phyloP scores from a whole-genome alignment of 1,140 invertebrate genomes.

The Holotrichia oblita region DNA sequence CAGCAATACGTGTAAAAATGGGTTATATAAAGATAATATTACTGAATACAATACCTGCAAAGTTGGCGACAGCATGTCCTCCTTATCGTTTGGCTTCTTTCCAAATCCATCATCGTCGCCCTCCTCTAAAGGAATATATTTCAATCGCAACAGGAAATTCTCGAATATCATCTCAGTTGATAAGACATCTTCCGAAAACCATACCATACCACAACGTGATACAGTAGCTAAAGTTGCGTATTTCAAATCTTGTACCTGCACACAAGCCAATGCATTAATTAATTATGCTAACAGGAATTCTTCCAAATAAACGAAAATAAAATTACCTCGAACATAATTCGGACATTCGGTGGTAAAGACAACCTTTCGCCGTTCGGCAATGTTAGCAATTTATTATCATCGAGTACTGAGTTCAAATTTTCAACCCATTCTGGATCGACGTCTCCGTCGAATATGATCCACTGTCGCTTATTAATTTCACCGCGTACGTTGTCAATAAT shows the following conservation, averaged over 20 bases:
- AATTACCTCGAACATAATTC: conserved; percentile 97
- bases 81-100: conserved; percentile 67
- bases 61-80: conserved; percentile 84
- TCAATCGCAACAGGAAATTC: conserved; percentile 88
- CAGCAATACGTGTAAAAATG: conserved; percentile 25
- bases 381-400: conserved; percentile 98
- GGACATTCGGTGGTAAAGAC: conserved; percentile 96
- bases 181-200: conserved; percentile 98
- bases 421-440: conserved; percentile 99
- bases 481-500: conserved; percentile 99
- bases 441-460: conserved; percentile 99
- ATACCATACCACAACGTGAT: conserved; percentile 99
- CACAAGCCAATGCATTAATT: background rate
- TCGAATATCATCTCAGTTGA: conserved; percentile 99
- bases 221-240: conserved; percentile 99
- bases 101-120: conserved; percentile 80
- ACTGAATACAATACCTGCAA: conserved; percentile 67
- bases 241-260: conserved; percentile 93
- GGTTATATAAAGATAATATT: no score
- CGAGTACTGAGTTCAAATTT: conserved; percentile 97
- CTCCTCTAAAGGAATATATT: conserved; percentile 92
- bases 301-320: background rate
- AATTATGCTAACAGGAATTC: background rate
- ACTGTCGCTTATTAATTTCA: conserved; percentile 98
- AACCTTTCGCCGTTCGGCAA: conserved; percentile 98